Evolutionary conservation across 2,797 vertebrate species (phyloP), one percentile per base, ranked within the genome.

Genomic region (Bufotes viridis): DNA sequence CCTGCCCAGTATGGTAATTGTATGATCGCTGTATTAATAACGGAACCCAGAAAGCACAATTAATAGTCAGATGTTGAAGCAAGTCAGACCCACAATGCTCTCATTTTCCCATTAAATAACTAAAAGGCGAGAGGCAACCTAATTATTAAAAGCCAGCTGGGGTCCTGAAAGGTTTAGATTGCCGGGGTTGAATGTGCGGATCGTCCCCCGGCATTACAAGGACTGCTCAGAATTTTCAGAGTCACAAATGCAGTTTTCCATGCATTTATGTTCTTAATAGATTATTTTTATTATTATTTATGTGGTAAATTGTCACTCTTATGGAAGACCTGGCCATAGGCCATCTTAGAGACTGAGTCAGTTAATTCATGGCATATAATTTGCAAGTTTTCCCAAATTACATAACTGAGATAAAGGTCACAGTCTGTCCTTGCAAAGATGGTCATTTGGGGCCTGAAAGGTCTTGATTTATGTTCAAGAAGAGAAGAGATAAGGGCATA

Each of bases 1-100:
- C 72, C 82, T 87, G 82, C 86, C 90, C 79, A 84, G 83, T 53
- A 0, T 3, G 75, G 87, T 90, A 91, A 91, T 82, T 90, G 75
- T 49, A 76, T 92, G 74, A 92, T 90, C 82, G 72, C 90, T 74
- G 86, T 91, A 91, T 93, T 90, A 91, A 87, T 92, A 92, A 87
- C 29, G 78, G 80, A 55, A 61, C 91, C 87, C 90, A 87, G 60
- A 90, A 76, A 92, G 78, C 70, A 90, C 57, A 91, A 90, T 92
- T 91, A 91, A 72, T 89, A 91, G 91, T 83, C 6, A 88, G 86
- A 92, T 92, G 55, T 42, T 26, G 78, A 86, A 91, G 90, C 82
- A 15, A 92, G 88, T 81, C 51, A 88, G 29, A 34, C 49, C 65
- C 82, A n/a, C 85, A 78, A 75, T 89, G 87, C 26, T 86, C 15